These are phyloP conservation scores for Bothrops jararaca DNA, from an alignment of 2,113 vertebrate species.

Conservation along the genomic window DNA sequence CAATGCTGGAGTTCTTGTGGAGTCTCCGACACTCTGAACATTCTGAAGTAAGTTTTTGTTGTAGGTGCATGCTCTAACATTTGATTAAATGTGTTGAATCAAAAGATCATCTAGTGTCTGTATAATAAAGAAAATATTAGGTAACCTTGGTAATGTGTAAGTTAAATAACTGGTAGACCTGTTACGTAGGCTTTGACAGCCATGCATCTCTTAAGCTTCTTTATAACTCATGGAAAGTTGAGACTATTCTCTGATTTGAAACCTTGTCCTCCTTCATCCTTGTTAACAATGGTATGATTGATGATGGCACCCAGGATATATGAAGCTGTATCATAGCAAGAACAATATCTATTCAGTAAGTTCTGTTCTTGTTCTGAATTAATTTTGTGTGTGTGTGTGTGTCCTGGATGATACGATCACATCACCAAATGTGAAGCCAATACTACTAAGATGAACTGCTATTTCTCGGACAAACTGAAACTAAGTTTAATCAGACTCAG, in stretches of 20 bases:
- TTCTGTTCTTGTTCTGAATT: not conserved
- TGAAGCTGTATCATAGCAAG: not conserved
- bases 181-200: not conserved
- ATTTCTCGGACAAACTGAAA: not conserved
- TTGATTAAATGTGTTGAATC: not conserved
- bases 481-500: too few species aligned
- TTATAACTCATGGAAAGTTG: not conserved
- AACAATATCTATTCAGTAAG: not conserved
- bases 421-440: not conserved
- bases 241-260: not conserved
- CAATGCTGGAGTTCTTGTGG: slow-evolving; percentile 97
- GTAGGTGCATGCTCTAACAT: not conserved
- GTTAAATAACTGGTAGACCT: not conserved
- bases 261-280: not conserved
- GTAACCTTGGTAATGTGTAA: not conserved
- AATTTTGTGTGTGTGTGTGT: not conserved
- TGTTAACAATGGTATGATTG: not conserved
- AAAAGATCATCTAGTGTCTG: not conserved
- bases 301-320: not conserved
- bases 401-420: not conserved
- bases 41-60: slow-evolving; percentile 83
- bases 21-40: slow-evolving; percentile 88
- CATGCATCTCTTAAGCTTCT: not conserved
- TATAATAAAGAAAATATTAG: not conserved
- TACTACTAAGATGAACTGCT: not conserved